A percentile compares a stretch with the other conserved stretches of the same genome.
phyloP scores from a whole-genome alignment of 1,140 invertebrate species.

The Drosophila biarmipes region DNA sequence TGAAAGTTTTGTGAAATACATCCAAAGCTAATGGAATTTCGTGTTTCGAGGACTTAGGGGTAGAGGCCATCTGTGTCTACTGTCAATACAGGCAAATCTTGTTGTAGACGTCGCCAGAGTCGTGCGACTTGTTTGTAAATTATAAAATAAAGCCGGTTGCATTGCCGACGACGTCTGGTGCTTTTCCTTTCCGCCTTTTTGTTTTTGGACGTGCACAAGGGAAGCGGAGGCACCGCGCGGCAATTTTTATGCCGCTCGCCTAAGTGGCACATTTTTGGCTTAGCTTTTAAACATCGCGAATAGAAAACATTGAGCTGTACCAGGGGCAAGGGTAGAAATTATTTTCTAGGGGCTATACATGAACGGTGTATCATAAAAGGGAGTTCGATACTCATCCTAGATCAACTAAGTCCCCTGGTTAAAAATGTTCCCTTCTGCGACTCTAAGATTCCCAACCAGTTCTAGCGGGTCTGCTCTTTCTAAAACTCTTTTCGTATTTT shows the following conservation, averaged over 20 bases:
- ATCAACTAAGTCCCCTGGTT: too few relatives aligned
- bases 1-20: conserved; percentile 43
- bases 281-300: conserved; percentile 66
- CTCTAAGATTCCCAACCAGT: too few relatives aligned
- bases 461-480: too few relatives aligned
- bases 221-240: conserved; percentile 20
- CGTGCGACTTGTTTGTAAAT: conserved; percentile 75
- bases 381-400: too few relatives aligned
- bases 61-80: conserved; percentile 21
- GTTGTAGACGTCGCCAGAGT: conserved; percentile 49
- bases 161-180: conserved; percentile 56
- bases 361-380: not conserved
- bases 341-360: not conserved
- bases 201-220: conserved; percentile 29
- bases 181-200: conserved; percentile 28
- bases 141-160: conserved; percentile 79
- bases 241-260: conserved; percentile 69
- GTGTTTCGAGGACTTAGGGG: conserved; percentile 32
- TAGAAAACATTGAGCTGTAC: conserved; percentile 24
- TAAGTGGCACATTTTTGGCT: conserved; percentile 78
- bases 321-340: not conserved
- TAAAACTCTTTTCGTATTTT: too few relatives aligned
- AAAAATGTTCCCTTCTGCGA: too few relatives aligned
- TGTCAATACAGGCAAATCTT: conserved; percentile 75
- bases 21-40: conserved; percentile 62